These are phyloP conservation scores for Halcyon chelicuti DNA, from an alignment of 2,797 vertebrate species.

Conservation along the genomic window DNA sequence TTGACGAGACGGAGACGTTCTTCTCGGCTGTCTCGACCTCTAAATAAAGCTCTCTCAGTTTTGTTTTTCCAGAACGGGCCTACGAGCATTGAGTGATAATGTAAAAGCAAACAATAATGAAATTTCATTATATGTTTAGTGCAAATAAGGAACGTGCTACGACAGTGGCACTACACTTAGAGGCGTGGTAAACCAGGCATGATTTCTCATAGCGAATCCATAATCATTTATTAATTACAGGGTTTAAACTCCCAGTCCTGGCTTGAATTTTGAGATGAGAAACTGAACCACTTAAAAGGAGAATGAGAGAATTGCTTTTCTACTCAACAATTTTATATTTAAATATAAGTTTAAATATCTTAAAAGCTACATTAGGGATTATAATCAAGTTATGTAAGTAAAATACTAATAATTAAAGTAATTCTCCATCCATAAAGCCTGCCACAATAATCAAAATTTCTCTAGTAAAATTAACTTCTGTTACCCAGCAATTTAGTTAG, in stretches of 20 bases:
- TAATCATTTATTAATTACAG: background rate
- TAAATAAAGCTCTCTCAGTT: constrained; percentile 88
- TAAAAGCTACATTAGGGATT: background rate
- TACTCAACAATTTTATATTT: background rate
- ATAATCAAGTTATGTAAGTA: background rate
- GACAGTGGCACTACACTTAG: background rate
- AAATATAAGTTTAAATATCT: background rate
- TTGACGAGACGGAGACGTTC: constrained; percentile 88
- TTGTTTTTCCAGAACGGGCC: constrained; percentile 91
- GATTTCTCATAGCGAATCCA: background rate
- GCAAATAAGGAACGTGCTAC: background rate
- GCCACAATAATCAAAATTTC: background rate
- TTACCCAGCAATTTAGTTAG: background rate
- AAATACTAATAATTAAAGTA: constrained; percentile 4
- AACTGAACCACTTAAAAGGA: background rate
- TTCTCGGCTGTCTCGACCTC: constrained; percentile 92
- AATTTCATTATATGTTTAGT: background rate
- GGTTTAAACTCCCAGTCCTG: background rate
- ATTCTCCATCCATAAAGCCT: background rate
- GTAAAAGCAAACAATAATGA: constrained; percentile 33
- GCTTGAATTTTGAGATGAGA: background rate
- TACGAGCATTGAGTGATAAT: constrained; percentile 55
- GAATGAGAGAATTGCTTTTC: background rate
- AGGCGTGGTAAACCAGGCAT: background rate
- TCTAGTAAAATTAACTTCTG: background rate